A percentile compares a stretch with the other conserved stretches of the same genome.
These are phyloP conservation scores for Aphis gossypii DNA, from an alignment of 1,140 invertebrate species.

Conservation along the genomic window DNA sequence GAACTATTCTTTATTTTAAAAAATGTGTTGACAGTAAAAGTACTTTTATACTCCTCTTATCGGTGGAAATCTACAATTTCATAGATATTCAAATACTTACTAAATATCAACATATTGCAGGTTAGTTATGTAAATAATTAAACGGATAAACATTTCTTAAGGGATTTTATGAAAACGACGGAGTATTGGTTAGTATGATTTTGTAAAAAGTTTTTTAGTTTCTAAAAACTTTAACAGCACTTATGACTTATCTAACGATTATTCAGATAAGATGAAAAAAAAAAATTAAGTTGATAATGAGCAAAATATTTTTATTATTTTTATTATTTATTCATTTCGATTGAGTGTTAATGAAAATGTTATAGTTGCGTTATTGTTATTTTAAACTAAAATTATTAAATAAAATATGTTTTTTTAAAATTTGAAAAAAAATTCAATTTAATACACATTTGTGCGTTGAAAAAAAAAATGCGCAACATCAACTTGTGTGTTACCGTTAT, in stretches of 20 bases:
- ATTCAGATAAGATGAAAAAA: no score
- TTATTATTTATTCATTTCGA: background rate
- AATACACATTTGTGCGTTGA: background rate
- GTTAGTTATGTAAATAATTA: no score
- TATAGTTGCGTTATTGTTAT: background rate
- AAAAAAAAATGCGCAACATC: background rate
- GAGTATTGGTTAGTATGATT: background rate
- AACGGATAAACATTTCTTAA: background rate
- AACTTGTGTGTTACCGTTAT: background rate
- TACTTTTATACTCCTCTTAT: no score
- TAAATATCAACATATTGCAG: no score
- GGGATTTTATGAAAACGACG: background rate
- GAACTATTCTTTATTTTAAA: no score
- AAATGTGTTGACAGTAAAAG: no score
- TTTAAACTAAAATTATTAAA: background rate
- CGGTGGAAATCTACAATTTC: no score
- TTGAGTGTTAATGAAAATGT: background rate
- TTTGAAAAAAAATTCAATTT: background rate
- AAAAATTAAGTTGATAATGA: no score
- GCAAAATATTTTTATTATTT: no score
- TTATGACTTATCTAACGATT: background rate
- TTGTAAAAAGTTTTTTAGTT: background rate
- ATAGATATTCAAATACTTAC: no score
- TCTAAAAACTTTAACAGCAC: background rate
- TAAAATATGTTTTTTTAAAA: background rate